These are phyloP conservation scores for Lutjanus erythropterus DNA, from an alignment of 2,113 vertebrate species.

Conservation along the genomic window DNA sequence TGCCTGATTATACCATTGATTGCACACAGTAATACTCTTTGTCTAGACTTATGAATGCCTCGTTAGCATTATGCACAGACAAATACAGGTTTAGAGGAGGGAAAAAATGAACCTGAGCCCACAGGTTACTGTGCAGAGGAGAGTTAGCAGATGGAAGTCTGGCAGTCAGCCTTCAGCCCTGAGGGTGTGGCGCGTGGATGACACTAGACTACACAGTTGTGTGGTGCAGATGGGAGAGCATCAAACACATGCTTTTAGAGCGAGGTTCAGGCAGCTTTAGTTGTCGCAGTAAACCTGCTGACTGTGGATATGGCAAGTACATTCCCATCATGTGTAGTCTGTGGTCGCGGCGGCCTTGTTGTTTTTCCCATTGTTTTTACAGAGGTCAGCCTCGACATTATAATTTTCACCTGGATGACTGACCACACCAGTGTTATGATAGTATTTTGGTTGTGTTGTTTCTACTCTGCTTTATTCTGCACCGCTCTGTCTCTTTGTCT, in stretches of 20 bases:
- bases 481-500: slow-evolving; percentile 45
- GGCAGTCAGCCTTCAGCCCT: slow-evolving; percentile 23
- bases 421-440: slow-evolving; percentile 74
- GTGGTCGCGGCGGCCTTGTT: slow-evolving; percentile 62
- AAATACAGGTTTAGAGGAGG: background rate
- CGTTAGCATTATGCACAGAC: background rate
- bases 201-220: slow-evolving; percentile 52
- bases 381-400: slow-evolving; percentile 62
- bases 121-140: background rate
- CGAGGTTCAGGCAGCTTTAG: slow-evolving; percentile 67
- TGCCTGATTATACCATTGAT: background rate
- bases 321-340: slow-evolving; percentile 72
- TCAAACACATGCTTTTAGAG: slow-evolving; percentile 67
- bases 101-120: background rate
- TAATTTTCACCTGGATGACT: slow-evolving; percentile 78
- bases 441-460: slow-evolving; percentile 67
- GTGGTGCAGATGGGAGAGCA: slow-evolving; percentile 54
- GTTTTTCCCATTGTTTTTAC: slow-evolving; percentile 66
- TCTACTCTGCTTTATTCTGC: slow-evolving; percentile 57
- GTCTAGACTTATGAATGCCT: background rate
- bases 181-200: slow-evolving; percentile 57
- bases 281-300: slow-evolving; percentile 73
- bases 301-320: slow-evolving; percentile 73
- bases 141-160: background rate
- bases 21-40: background rate